phyloP scores from a whole-genome alignment of 37 sponge, comb jelly and placozoan species.

The Hexactinellida sp. region DNA sequence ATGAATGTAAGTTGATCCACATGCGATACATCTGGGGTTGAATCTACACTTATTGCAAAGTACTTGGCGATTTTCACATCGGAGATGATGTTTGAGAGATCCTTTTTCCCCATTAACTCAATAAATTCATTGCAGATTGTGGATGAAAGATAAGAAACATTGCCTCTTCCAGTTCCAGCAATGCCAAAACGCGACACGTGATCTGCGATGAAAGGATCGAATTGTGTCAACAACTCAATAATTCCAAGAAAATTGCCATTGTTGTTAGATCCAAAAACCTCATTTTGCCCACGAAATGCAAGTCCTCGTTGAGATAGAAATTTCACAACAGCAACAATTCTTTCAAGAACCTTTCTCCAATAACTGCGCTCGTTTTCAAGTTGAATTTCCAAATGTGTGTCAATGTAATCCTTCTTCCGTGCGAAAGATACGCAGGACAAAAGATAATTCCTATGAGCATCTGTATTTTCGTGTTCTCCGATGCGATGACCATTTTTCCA shows the following conservation, averaged over 20 bases:
- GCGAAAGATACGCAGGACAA: no score
- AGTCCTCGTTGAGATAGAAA: no score
- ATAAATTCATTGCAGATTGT: slow-evolving; percentile 20
- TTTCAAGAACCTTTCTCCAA: no score
- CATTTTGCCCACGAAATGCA: no score
- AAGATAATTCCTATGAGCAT: no score
- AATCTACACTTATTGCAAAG: slow-evolving; percentile 17
- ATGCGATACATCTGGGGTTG: slow-evolving; percentile 21
- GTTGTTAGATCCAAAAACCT: not conserved
- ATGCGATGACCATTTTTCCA: no score
- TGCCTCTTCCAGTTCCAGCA: not conserved
- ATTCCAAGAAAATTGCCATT: slow-evolving; percentile 20
- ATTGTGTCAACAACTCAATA: slow-evolving; percentile 8
- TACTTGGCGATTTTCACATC: slow-evolving; percentile 1
- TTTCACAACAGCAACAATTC: no score
- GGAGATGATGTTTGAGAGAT: not conserved
- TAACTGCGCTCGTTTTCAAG: no score
- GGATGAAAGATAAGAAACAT: slow-evolving; percentile 16
- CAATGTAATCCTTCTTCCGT: no score
- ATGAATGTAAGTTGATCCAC: slow-evolving; percentile 18
- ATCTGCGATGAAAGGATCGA: slow-evolving; percentile 10
- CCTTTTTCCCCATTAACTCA: not conserved
- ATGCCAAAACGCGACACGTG: slow-evolving; percentile 4
- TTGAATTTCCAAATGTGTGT: no score
- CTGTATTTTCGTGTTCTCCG: no score